Percentiles rank a stretch among this genome's conserved stretches.
Conservation (phyloP, 2,113 vertebrate genomes). For the Xiphorhynchus elegans region DNA sequence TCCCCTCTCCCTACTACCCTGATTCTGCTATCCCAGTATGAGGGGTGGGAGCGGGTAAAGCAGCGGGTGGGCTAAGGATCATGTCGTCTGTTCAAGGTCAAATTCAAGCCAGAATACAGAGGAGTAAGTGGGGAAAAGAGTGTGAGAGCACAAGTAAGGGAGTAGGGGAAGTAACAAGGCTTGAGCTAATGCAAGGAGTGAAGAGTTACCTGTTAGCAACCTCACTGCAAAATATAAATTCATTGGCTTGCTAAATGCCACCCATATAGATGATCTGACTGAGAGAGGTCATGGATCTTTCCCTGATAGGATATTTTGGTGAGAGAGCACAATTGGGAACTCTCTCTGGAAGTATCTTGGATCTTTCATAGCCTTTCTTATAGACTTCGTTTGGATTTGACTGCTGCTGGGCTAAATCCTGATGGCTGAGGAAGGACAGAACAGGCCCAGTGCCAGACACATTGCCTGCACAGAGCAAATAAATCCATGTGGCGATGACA, state of each 20-base stretch:
- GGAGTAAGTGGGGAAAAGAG: neutral
- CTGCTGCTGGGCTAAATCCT: neutral
- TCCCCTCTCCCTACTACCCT: neutral
- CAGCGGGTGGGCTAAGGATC: neutral
- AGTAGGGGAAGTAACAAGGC: neutral
- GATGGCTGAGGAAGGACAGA: neutral
- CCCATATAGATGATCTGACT: neutral
- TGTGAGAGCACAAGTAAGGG: neutral
- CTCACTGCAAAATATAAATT: neutral
- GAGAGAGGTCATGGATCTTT: neutral
- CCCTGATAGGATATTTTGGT: neutral
- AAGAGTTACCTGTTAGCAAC: neutral
- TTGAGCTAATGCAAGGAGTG: neutral
- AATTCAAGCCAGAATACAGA: neutral
- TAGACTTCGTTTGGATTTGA: constrained; percentile 2
- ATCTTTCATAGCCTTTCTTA: neutral
- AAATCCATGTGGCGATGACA: constrained; percentile 15
- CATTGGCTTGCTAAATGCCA: neutral
- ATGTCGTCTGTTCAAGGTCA: constrained; percentile 1
- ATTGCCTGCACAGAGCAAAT: neutral
- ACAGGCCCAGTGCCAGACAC: neutral
- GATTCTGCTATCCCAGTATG: neutral
- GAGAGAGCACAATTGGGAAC: neutral
- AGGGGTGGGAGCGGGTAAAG: neutral
- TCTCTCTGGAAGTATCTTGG: neutral